Evolutionary conservation across 2,888 invertebrate genomes (phyloP), one percentile per base, ranked within the genome.

Genomic region (Tiliacea aurago): DNA sequence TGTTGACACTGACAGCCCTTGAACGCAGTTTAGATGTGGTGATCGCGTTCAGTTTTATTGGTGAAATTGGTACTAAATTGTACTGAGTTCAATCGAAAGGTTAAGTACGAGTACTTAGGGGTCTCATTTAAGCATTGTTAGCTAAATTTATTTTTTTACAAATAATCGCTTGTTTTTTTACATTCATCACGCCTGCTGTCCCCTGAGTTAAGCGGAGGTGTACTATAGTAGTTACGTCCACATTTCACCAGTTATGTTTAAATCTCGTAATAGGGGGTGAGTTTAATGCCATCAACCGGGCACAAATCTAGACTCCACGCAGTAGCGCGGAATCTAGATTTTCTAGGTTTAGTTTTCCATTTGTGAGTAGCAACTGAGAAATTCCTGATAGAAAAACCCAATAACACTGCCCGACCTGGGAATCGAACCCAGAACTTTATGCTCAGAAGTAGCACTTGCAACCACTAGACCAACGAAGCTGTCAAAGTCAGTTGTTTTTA

Each of bases 51-150:
- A 28, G 28, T 28, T 28, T 28, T 3, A 28, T 28, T 28, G 28
- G 28, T 28, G 28, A 28, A 28, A 28, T 28, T 28, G 28, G 3
- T 28, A 28, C 28, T 28, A 28, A 28, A 41, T 37, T 45, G 64
- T 65, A 51, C 75, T 45, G 66, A 76, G 76, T 68, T 63, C 70
- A 53, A 65, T 73, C 11, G 33, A 77, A 85, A 86, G 81, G 84
- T 86, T 75, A 81, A 83, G 86, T 76, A 33, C 37, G 37, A 37
- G 28, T 28, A 28, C 11, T 1, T 63, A 73, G 70, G 58, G 13
- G 15, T 13, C 28, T 43, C 11, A 70, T 64, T 63, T 66, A 64
- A 62, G 51, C 47, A 51, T 75, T 80, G 76, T 65, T 51, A 28
- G 37, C 20, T 7, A 51, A 41, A 23, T 41, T 9, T 55, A 18